phyloP scores from a whole-genome alignment of 2,113 vertebrate genomes.

The Axis porcinus region DNA sequence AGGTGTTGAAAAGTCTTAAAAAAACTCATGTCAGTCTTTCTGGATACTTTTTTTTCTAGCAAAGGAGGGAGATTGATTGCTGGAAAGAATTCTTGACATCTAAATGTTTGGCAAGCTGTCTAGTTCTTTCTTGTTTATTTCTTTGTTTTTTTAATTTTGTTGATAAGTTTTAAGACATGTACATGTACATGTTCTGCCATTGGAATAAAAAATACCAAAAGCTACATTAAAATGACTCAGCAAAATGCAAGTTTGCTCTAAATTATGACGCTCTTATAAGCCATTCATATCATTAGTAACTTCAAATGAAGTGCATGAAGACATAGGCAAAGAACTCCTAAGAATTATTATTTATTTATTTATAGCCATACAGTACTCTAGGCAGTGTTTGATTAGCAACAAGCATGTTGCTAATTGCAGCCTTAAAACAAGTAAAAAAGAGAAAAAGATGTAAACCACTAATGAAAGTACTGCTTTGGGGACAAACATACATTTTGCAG shows the following conservation, averaged over 20 bases:
- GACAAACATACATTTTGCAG: constrained; percentile 60
- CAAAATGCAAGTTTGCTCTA: constrained; percentile 25
- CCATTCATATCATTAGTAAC: constrained; percentile 59
- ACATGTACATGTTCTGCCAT: constrained; percentile 49
- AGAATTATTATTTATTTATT: constrained; percentile 48
- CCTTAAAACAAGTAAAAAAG: constrained; percentile 62
- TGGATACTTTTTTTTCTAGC: not conserved
- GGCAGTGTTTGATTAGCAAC: constrained; percentile 64
- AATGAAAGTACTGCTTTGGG: constrained; percentile 70
- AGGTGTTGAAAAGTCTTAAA: not conserved
- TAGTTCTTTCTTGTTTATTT: constrained; percentile 63
- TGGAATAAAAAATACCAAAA: constrained; percentile 8
- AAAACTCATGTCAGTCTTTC: not conserved
- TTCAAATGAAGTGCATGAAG: constrained; percentile 20
- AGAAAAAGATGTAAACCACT: constrained; percentile 63
- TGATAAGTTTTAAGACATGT: constrained; percentile 61
- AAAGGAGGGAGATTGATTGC: constrained; percentile 15
- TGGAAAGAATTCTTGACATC: constrained; percentile 44
- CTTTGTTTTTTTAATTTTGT: constrained; percentile 55
- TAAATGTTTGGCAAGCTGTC: constrained; percentile 39
- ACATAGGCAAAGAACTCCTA: constrained; percentile 36
- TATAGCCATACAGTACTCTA: constrained; percentile 41
- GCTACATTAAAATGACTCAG: constrained; percentile 58
- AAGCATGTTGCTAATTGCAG: constrained; percentile 77
- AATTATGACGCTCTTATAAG: constrained; percentile 20